Base-by-base conservation (phyloP, 2,888 invertebrate genomes). In the Ormyrus rosae region DNA sequence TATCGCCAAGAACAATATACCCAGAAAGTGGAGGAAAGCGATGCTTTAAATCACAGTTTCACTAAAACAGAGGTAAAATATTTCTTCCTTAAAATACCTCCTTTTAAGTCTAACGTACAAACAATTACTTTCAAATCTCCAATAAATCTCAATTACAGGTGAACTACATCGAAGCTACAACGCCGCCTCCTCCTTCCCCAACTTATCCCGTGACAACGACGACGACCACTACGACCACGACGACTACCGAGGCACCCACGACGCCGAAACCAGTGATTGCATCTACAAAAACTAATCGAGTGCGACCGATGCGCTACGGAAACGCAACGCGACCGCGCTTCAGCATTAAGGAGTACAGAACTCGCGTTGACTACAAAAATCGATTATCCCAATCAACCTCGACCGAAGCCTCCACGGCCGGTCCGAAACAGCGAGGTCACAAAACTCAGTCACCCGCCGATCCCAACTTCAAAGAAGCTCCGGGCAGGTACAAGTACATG, bases 261-360 rank as follows among this genome's bases (percentile, higher is more conserved):
- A 64, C 83, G 0, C 46, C 84, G 2, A 87, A 88, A 53, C 3
- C 34, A 34, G 71, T 87, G 0, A 83, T 34, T 4, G 34, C 34
- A 4, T 34, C 34, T 34, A 3, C 34, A 4, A 34, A 34, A 34
- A 34, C 84, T 6, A 87, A 86, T 51, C 87, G 88, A 76, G 86
- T 88, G 48, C 85, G 90, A 19, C 89, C 90, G 2, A 83, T 88
- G 78, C 85, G 89, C 71, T 88, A 87, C 73, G 88, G 89, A 8
- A 90, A 93, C 77, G 85, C 90, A 0, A 94, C 94, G 70, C 91
- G 96, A 72, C 95, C 95, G 1, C 92, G 94, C 83, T 96, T 96
- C 88, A 96, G 95, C 86, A 94, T 96, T 5, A 95, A 95, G 89
- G 95, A 96, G 83, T 95, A 95, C 88, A 93, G 94, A 86, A 95